Evolutionary conservation across 2,113 vertebrate species (phyloP).

Genomic region (Solea solea): DNA sequence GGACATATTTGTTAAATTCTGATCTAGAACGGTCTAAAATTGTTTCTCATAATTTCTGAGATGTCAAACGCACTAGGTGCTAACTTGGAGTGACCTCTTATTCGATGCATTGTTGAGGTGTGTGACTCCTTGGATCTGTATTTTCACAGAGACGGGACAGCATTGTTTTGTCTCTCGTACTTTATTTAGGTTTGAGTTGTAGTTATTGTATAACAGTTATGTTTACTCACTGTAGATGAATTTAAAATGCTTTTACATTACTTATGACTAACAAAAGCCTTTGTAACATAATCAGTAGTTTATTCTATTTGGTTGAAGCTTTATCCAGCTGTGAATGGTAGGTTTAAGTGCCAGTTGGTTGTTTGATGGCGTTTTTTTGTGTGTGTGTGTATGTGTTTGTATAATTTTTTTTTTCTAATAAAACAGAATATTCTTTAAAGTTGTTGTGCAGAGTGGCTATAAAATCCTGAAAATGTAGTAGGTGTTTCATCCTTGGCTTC

Average conservation of each 20-base stretch:
- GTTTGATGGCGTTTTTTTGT: slow-evolving; percentile 28
- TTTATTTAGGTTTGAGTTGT: slow-evolving; percentile 64
- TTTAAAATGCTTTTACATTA: slow-evolving; percentile 50
- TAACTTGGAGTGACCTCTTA: slow-evolving; percentile 48
- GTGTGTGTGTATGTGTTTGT: slow-evolving; percentile 31
- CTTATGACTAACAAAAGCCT: slow-evolving; percentile 53
- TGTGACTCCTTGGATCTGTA: slow-evolving; percentile 12
- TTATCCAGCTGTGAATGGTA: slow-evolving; percentile 50
- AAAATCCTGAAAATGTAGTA: background rate
- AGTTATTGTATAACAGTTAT: slow-evolving; percentile 80
- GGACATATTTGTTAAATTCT: slow-evolving; percentile 48
- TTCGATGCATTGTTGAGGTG: slow-evolving; percentile 36
- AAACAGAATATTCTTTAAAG: slow-evolving; percentile 63
- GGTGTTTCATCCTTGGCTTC: slow-evolving; percentile 23
- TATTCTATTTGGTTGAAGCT: slow-evolving; percentile 44
- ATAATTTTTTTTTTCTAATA: slow-evolving; percentile 59
- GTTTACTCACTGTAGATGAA: slow-evolving; percentile 44
- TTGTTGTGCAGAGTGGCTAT: slow-evolving; percentile 34
- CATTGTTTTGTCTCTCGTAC: slow-evolving; percentile 58
- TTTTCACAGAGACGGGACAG: slow-evolving; percentile 38
- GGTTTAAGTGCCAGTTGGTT: slow-evolving; percentile 43
- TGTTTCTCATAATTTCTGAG: slow-evolving; percentile 66
- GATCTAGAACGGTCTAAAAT: slow-evolving; percentile 66
- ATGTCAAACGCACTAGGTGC: slow-evolving; percentile 61
- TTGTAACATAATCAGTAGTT: slow-evolving; percentile 40